Evolutionary conservation across 2,888 invertebrate species (phyloP), one percentile per base, ranked within the genome.

Genomic region (Plebejus argus): DNA sequence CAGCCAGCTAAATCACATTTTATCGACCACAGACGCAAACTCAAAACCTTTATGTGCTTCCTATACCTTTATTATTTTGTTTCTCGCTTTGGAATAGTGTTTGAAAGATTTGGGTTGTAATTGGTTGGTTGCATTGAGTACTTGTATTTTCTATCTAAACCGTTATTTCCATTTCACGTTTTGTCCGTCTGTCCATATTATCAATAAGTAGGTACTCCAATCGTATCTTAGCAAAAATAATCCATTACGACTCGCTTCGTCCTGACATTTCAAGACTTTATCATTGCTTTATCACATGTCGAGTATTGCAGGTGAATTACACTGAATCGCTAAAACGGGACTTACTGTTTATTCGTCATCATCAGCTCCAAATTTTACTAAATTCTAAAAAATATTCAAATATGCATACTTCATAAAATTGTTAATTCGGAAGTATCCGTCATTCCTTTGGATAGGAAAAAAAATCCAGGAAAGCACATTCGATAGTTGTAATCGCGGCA

Each of bases 221-320:
- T 66, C 66, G 72, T 72, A 72, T 72, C 72, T 72, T n/a, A 72
- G 39, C 23, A 23, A 72, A 72, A 72, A 72, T 45, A 72, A 39
- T 45, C 72, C 72, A 72, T 72, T 39, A 39, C 72, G 20, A 72
- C 45, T 10, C 72, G 20, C 72, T 45, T 45, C 20, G 72, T 45
- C 20, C n/a, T 45, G 72, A 72, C 72, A 72, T 72, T 72, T 72
- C 45, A 72, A 72, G 72, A 72, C 45, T 45, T 45, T 72, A 45
- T 39, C 45, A 72, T 39, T 45, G 45, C 72, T 72, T 66, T 66
- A 66, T 66, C 66, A 66, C 66, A 66, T 33, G 66, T 66, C 28
- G 12, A 66, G 66, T 8, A 66, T 66, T 28, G 28, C 66, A 66
- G 66, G 66, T 66, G 66, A 66, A 66, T 33, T 28, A 28, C 66